Conservation (phyloP, 2,113 vertebrate genomes). For the Sporophila hypoxantha region DNA sequence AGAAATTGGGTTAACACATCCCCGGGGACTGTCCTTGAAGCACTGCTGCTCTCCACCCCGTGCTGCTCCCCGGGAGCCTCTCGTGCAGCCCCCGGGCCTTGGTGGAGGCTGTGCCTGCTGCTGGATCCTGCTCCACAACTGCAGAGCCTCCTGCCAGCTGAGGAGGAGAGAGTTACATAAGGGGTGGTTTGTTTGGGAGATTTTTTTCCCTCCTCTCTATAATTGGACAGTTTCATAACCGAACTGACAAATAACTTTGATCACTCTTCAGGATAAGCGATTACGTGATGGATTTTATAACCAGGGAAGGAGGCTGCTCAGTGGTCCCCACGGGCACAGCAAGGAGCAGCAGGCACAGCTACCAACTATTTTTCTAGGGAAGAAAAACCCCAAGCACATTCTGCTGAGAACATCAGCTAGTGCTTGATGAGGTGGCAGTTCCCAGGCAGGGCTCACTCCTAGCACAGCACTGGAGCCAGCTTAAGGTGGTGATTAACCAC, state of each 20-base stretch:
- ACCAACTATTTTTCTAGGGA: background rate
- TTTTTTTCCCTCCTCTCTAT: constrained; percentile 30
- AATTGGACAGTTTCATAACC: constrained; percentile 56
- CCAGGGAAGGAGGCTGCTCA: constrained; percentile 9
- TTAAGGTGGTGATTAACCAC: constrained; percentile 28
- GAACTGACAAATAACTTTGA: constrained; percentile 59
- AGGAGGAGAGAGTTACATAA: constrained; percentile 19
- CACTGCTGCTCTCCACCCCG: background rate
- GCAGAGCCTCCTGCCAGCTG: background rate
- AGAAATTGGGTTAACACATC: constrained; percentile 29
- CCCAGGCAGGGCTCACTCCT: background rate
- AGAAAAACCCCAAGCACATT: background rate
- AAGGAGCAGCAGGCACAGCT: constrained; percentile 4
- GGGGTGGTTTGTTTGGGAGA: constrained; percentile 35
- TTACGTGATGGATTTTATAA: constrained; percentile 46
- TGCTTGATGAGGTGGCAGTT: background rate
- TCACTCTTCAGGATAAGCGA: constrained; percentile 33
- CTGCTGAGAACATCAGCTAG: background rate
- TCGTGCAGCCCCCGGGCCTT: background rate
- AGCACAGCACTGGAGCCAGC: constrained; percentile 1
- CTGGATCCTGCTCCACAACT: constrained; percentile 15
- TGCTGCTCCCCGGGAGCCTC: background rate
- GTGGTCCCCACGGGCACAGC: background rate
- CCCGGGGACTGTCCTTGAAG: constrained; percentile 21
- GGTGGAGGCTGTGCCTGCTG: background rate